Evolutionary conservation across 2,113 vertebrate genomes (phyloP).

Genomic region (Lepisosteus oculatus): DNA sequence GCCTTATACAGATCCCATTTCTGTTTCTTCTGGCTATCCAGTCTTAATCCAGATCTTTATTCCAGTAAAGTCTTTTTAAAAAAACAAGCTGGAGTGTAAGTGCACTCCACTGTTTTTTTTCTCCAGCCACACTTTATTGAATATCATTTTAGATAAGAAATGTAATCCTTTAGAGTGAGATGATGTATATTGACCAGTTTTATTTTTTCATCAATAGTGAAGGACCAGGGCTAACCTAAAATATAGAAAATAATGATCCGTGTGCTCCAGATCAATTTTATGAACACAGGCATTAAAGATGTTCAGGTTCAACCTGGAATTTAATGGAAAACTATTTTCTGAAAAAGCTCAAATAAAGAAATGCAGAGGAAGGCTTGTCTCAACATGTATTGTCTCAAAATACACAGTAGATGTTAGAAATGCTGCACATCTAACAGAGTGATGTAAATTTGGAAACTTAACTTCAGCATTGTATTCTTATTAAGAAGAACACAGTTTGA

Average conservation of each 20-base stretch:
- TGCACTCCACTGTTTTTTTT: slow-evolving; percentile 66
- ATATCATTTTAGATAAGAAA: slow-evolving; percentile 80
- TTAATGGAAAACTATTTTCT: slow-evolving; percentile 15
- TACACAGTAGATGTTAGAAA: too few relatives aligned
- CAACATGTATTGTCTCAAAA: too few relatives aligned
- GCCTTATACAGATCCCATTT: slow-evolving; percentile 59
- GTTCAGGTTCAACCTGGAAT: slow-evolving; percentile 18
- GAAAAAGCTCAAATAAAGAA: too few relatives aligned
- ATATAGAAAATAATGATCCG: slow-evolving; percentile 52
- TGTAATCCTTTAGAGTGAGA: slow-evolving; percentile 68
- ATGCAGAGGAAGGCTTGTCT: too few relatives aligned
- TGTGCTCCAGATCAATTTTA: slow-evolving; percentile 44
- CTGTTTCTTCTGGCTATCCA: slow-evolving; percentile 68
- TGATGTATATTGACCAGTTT: slow-evolving; percentile 77
- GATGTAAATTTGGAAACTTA: too few relatives aligned
- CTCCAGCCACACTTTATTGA: slow-evolving; percentile 73
- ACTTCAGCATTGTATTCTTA: too few relatives aligned
- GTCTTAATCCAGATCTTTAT: slow-evolving; percentile 67
- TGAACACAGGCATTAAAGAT: neutral
- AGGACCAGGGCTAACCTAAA: slow-evolving; percentile 41
- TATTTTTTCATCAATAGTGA: slow-evolving; percentile 51
- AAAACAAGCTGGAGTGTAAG: slow-evolving; percentile 58
- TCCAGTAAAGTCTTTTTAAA: slow-evolving; percentile 68
- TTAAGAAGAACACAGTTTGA: too few relatives aligned
- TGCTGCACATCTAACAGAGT: too few relatives aligned